phyloP scores from a whole-genome alignment of 2,888 invertebrate species.

The Drosophila hamatofila region DNA sequence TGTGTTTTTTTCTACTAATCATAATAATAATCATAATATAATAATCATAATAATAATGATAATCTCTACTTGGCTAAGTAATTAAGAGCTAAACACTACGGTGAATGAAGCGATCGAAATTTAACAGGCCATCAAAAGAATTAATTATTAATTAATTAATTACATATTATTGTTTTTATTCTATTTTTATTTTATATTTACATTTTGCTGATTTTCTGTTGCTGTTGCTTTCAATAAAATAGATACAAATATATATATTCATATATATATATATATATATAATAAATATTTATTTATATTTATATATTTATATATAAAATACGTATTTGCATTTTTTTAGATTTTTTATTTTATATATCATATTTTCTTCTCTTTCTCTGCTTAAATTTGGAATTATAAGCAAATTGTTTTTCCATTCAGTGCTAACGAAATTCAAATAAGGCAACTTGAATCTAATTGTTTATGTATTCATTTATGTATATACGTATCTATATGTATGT shows the following conservation, averaged over 20 bases:
- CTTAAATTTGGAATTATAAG: slow-evolving; percentile 59
- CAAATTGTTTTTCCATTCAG: slow-evolving; percentile 49
- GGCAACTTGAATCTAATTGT: slow-evolving; percentile 81
- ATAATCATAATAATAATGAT: slow-evolving; percentile 56
- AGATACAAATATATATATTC: slow-evolving; percentile 69
- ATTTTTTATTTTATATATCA: slow-evolving; percentile 1
- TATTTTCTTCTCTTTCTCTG: slow-evolving; percentile 23
- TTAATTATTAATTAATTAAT: slow-evolving; percentile 27
- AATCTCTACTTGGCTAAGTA: slow-evolving; percentile 66
- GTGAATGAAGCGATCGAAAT: slow-evolving; percentile 43
- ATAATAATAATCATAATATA: slow-evolving; percentile 51
- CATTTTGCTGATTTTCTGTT: slow-evolving; percentile 23
- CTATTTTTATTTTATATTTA: slow-evolving; percentile 29
- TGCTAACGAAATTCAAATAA: slow-evolving; percentile 81
- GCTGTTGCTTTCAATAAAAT: slow-evolving; percentile 57
- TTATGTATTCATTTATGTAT: slow-evolving; percentile 31
- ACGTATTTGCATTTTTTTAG: slow-evolving; percentile 47
- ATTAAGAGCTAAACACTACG: slow-evolving; percentile 52
- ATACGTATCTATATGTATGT: slow-evolving; percentile 1
- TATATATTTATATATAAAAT: slow-evolving; percentile 75
- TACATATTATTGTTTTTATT: slow-evolving; percentile 21
- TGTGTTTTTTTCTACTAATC: slow-evolving; percentile 53
- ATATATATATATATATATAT: slow-evolving; percentile 67
- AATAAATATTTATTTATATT: slow-evolving; percentile 47
- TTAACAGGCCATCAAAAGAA: slow-evolving; percentile 34